A percentile compares a stretch with the other conserved stretches of the same genome.
Evolutionary conservation across 2,797 vertebrate species (phyloP).

Genomic region (Heterohyrax brucei): DNA sequence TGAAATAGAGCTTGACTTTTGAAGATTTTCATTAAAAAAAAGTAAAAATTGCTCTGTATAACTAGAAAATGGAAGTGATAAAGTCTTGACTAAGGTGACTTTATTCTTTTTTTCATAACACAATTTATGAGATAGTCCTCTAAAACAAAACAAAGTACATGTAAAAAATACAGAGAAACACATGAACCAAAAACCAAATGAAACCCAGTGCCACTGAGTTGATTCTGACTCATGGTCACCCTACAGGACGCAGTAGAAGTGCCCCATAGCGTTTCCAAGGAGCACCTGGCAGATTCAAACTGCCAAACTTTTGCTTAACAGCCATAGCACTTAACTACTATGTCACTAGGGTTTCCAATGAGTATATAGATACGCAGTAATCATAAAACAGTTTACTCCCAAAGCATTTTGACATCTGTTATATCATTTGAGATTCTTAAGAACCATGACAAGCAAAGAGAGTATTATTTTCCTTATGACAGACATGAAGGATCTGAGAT

Average conservation of each 20-base stretch:
- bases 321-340: too few species aligned
- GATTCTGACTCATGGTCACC: too few species aligned
- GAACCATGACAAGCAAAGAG: neutral
- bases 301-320: too few species aligned
- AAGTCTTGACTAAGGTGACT: neutral
- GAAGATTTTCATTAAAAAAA: neutral
- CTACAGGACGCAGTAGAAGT: too few species aligned
- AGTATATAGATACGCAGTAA: neutral
- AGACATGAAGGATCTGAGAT: neutral
- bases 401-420: neutral
- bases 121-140: neutral
- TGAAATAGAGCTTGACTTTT: slow-evolving; percentile 23
- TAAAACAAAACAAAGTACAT: neutral
- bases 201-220: too few species aligned
- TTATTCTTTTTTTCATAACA: neutral
- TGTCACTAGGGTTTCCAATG: too few species aligned
- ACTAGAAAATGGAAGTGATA: neutral
- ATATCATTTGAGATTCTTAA: neutral
- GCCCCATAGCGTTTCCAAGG: too few species aligned
- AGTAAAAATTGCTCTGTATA: neutral
- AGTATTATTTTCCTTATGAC: neutral
- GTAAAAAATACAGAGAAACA: neutral
- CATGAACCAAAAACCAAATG: too few species aligned
- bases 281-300: too few species aligned
- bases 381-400: neutral